A percentile compares a stretch with the other conserved stretches of the same genome.
Evolutionary conservation across 2,113 vertebrate genomes (phyloP).

Genomic region (Paradisaea rubra): DNA sequence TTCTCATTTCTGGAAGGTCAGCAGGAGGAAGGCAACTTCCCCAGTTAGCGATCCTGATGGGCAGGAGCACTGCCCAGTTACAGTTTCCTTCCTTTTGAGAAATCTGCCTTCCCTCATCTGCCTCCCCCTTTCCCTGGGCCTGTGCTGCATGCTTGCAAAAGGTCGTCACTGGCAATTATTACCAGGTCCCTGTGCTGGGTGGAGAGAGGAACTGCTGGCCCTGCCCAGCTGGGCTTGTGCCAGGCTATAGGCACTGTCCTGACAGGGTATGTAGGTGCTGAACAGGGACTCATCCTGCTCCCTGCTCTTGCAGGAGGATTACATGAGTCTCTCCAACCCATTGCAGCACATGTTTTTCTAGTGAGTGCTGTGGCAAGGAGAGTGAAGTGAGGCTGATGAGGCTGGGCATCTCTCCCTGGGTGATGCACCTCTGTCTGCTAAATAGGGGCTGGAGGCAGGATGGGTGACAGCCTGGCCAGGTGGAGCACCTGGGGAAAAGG

Average conservation of each 20-base stretch:
- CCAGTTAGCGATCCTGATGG: background rate
- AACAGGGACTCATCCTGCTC: background rate
- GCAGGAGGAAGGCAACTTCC: background rate
- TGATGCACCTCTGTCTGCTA: background rate
- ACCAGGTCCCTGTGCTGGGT: background rate
- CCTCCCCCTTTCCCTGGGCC: background rate
- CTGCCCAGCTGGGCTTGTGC: background rate
- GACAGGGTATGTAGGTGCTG: background rate
- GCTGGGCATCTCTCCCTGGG: background rate
- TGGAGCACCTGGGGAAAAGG: background rate
- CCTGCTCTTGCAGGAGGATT: background rate
- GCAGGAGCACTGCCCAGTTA: conserved; percentile 23
- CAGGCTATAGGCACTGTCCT: background rate
- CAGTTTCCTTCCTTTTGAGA: conserved; percentile 47
- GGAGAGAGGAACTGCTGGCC: background rate
- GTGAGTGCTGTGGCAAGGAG: background rate
- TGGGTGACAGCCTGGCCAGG: background rate
- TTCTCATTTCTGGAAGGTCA: conserved; percentile 3
- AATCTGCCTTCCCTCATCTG: background rate
- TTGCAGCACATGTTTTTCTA: background rate
- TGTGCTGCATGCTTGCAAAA: background rate
- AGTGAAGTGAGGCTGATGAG: accelerated
- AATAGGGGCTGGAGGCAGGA: background rate
- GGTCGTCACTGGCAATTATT: background rate
- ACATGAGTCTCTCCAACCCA: background rate